Conservation (phyloP, 1,140 invertebrate genomes). For the Pristionchus pacificus region DNA sequence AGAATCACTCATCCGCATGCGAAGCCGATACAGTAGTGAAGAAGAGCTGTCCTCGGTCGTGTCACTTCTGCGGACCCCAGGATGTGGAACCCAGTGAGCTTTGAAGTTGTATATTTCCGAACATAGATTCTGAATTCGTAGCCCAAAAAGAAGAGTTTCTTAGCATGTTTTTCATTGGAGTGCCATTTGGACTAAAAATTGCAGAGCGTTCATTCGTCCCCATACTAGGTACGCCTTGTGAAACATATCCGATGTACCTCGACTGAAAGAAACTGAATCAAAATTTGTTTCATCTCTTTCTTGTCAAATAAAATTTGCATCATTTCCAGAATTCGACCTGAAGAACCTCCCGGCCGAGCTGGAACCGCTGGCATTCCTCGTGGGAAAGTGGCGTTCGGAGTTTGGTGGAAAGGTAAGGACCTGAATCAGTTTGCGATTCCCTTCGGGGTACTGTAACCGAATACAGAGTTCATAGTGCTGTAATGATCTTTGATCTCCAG, state of each 20-base stretch:
- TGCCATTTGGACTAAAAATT: constrained; percentile 2
- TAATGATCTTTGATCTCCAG: neutral
- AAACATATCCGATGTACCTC: no score
- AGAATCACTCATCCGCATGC: constrained; percentile 16
- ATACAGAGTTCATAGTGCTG: neutral
- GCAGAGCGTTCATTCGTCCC: no score
- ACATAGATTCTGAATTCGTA: neutral
- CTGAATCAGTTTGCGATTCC: no score
- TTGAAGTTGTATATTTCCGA: neutral
- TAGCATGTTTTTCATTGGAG: constrained; percentile 14
- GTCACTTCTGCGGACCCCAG: constrained; percentile 42
- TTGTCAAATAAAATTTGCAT: neutral
- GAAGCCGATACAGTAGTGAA: constrained; percentile 40
- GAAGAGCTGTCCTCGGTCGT: constrained; percentile 42
- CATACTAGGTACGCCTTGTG: no score
- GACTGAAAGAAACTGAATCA: no score
- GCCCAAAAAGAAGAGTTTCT: neutral
- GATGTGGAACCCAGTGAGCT: constrained; percentile 43
- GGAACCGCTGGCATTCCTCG: constrained; percentile 46
- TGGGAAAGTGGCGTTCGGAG: constrained; percentile 51
- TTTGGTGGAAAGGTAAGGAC: constrained; percentile 46
- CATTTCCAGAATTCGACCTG: constrained; percentile 47
- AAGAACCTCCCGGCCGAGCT: constrained; percentile 38
- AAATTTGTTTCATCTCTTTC: no score
- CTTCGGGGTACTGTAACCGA: neutral